Evolutionary conservation across 64 coral and sea anemone genomes (phyloP), one percentile per base, ranked within the genome.

Genomic region (Cladopsammia gracilis): DNA sequence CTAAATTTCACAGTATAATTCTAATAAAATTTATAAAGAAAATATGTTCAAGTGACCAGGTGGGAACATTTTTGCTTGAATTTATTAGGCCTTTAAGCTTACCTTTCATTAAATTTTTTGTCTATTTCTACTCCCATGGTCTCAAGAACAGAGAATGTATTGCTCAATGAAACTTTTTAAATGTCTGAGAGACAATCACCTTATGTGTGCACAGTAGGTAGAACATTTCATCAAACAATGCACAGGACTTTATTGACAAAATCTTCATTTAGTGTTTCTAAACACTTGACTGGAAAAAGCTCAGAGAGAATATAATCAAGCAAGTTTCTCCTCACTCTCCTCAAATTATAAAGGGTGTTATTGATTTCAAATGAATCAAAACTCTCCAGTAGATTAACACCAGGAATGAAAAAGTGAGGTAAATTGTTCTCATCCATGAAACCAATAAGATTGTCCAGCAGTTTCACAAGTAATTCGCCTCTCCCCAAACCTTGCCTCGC

Each of bases 401-500:
- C 10, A 4, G 79, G 60, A 42, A 64, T 48, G 19, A 83, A 83
- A 65, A 83, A 66, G 79, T 83, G 60, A 19, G 58, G 79, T 57
- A 83, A 83, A 65, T 83, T 83, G 6, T 34, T 64, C 58, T 46
- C 60, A 11, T 59, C 47, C 59, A 83, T 47, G 18, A 83, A 83
- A 3, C 16, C 34, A 22, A 64, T 64, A 48, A 83, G 43, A 16
- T 66, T 65, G 42, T 83, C 16, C 3, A 66, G 42, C 7, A 83
- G 79, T 19, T 19, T 48, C 25, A 44, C 20, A 4, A 83, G 25
- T 10, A 83, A 60, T 83, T 83, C 58, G 9, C 79, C 79, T 59
- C 79, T 47, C 48, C 79, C 79, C 59, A 83, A 64, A n/a, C 15
- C 25, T 48, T 83, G 79, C 18, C 79, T 62, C 16, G 47, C 18